Evolutionary conservation across 2,113 vertebrate genomes (phyloP).

Genomic region (Dromiciops gliroides): DNA sequence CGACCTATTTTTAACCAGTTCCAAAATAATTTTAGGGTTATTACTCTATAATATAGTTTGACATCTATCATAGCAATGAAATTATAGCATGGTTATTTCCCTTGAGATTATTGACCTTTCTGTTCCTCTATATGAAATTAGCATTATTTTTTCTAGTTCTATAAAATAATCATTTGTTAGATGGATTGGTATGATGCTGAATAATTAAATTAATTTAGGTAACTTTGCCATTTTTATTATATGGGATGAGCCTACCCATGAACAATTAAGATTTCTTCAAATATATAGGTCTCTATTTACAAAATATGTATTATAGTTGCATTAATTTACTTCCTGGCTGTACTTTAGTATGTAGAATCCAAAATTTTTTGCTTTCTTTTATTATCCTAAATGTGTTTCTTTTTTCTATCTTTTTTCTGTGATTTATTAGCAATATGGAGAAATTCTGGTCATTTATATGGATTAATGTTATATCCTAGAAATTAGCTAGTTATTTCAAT

Average conservation of each 20-base stretch:
- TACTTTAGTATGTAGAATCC: neutral
- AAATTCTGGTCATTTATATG: neutral
- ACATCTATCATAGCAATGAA: neutral
- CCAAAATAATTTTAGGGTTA: neutral
- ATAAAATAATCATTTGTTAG: neutral
- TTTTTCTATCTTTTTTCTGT: neutral
- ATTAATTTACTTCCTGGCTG: neutral
- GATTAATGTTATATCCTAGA: neutral
- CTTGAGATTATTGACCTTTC: neutral
- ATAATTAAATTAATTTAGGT: neutral
- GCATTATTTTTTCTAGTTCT: neutral
- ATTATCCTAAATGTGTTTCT: no score
- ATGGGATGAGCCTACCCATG: neutral
- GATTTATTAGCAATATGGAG: neutral
- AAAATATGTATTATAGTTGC: neutral
- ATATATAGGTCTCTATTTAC: neutral
- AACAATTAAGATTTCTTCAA: neutral
- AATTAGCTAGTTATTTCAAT: neutral
- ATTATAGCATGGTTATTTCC: neutral
- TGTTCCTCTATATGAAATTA: neutral
- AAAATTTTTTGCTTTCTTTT: no score
- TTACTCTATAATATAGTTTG: neutral
- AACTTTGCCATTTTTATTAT: neutral
- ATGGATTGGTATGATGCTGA: neutral
- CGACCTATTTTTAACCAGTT: neutral